A percentile compares a stretch with the other conserved stretches of the same genome.
These are phyloP conservation scores for Lagorchestes hirsutus DNA, from an alignment of 2,797 vertebrate genomes.

Conservation along the genomic window DNA sequence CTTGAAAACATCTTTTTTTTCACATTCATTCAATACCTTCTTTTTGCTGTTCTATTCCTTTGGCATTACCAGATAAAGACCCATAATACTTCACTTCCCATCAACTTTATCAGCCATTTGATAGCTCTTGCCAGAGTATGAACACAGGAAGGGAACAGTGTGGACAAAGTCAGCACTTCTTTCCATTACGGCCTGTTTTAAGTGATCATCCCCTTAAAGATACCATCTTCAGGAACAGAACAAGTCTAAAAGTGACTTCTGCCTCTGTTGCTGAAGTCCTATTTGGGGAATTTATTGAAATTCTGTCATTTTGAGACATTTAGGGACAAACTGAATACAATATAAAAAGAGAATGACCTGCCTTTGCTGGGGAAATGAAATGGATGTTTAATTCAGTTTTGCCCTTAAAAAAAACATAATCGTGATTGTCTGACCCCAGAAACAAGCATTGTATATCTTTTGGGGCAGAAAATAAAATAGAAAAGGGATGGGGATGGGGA, in stretches of 20 bases:
- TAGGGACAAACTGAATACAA: neutral
- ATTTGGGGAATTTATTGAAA: slow-evolving; percentile 28
- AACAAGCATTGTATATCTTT: slow-evolving; percentile 39
- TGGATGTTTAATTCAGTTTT: slow-evolving; percentile 32
- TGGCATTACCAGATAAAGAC: neutral
- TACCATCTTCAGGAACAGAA: neutral
- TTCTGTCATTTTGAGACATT: neutral
- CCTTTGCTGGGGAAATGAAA: slow-evolving; percentile 6
- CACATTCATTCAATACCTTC: neutral
- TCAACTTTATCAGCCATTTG: neutral
- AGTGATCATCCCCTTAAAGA: neutral
- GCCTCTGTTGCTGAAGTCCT: neutral
- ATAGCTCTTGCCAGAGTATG: neutral
- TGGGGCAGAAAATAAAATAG: slow-evolving; percentile 39
- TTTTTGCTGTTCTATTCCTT: neutral
- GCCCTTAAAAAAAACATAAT: neutral
- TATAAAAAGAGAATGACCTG: slow-evolving; percentile 8
- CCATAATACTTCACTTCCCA: neutral
- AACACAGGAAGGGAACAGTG: neutral
- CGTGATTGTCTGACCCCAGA: slow-evolving; percentile 20
- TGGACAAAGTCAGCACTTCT: neutral
- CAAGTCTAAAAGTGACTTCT: neutral
- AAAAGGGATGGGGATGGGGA: neutral
- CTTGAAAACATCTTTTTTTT: neutral
- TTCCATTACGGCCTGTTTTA: neutral